Conservation (phyloP, 2,888 invertebrate genomes). For the Eupithecia subumbrata region DNA sequence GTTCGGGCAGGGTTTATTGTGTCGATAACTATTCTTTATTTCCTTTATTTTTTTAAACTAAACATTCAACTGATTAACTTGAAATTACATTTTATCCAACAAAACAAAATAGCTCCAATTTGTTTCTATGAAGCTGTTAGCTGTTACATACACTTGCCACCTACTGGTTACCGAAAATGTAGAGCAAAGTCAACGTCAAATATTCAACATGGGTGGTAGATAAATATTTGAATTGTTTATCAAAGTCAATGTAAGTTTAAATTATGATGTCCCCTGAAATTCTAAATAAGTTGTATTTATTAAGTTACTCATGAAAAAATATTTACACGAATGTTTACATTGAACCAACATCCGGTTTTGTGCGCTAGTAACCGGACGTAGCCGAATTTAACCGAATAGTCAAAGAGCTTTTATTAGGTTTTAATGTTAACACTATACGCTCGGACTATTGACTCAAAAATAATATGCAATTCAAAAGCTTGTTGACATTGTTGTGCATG, state of each 20-base stretch:
- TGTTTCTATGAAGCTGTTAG: background rate
- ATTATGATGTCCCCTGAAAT: background rate
- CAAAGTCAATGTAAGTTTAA: background rate
- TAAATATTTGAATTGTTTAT: background rate
- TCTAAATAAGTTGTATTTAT: constrained; percentile 30
- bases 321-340: constrained; percentile 44
- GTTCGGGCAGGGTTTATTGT: constrained; percentile 1
- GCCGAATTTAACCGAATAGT: constrained; percentile 22
- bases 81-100: background rate
- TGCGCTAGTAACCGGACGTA: constrained; percentile 4
- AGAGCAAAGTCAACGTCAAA: background rate
- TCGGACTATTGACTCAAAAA: constrained; percentile 14
- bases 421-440: constrained; percentile 24
- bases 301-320: constrained; percentile 46
- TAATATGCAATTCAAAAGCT: background rate
- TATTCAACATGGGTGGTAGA: background rate
- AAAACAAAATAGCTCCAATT: background rate
- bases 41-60: background rate
- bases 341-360: constrained; percentile 29
- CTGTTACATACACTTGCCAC: background rate
- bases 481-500: background rate
- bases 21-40: background rate
- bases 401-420: constrained; percentile 25
- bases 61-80: background rate
- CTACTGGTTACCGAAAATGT: background rate